Percentiles rank a stretch among this genome's conserved stretches.
Evolutionary conservation across 2,888 invertebrate genomes (phyloP).

Genomic region (Trachelus tabidus): DNA sequence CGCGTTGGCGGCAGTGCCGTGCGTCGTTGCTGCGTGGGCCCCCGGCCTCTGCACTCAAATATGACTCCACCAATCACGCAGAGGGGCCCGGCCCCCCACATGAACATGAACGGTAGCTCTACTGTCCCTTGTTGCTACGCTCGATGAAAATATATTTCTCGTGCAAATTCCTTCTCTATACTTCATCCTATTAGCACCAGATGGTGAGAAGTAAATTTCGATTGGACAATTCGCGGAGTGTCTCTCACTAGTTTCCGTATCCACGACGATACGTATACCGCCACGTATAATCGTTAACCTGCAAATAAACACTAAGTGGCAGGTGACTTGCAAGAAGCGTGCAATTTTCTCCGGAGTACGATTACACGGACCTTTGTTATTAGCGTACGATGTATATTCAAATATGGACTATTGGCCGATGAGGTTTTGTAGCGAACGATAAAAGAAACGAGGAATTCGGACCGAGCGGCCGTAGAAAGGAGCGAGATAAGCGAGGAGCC

Average conservation of each 20-base stretch:
- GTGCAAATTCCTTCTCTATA: not conserved
- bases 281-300: constrained; percentile 27
- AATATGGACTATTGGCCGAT: not conserved
- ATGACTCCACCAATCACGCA: not conserved
- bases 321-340: not conserved
- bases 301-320: constrained; percentile 20
- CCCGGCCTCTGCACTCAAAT: constrained; percentile 1
- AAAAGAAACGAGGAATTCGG: not conserved
- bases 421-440: not conserved
- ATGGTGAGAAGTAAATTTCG: not conserved
- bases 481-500: constrained; percentile 4
- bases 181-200: not conserved
- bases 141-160: not conserved
- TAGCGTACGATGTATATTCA: not conserved
- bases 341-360: not conserved
- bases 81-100: not conserved
- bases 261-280: no score
- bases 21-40: constrained; percentile 35
- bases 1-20: constrained; percentile 40
- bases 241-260: not conserved
- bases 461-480: not conserved
- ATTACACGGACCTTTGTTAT: not conserved
- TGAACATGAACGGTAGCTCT: not conserved
- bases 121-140: not conserved
- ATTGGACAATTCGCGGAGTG: not conserved